Evolutionary conservation across 2,888 invertebrate genomes (phyloP).

Genomic region (Cantharis rufa): DNA sequence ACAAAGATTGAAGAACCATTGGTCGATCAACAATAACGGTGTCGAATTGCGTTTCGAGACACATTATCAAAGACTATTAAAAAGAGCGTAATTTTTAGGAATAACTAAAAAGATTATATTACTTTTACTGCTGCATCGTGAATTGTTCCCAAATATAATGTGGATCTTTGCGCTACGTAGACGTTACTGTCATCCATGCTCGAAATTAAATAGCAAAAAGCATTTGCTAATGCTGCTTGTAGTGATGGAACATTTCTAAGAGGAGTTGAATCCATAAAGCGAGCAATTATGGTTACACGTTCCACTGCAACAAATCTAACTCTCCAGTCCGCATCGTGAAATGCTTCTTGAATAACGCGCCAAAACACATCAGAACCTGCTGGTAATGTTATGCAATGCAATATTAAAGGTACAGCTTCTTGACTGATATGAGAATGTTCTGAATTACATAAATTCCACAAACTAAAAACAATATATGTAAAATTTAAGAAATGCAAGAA

Average conservation of each 20-base stretch:
- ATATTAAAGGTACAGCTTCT: constrained; percentile 86
- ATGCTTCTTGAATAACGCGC: constrained; percentile 92
- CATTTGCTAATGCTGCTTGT: constrained; percentile 92
- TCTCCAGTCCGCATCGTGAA: constrained; percentile 88
- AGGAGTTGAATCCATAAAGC: constrained; percentile 90
- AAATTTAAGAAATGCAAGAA: constrained; percentile 1
- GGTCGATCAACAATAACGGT: constrained; percentile 95
- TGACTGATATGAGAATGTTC: constrained; percentile 94
- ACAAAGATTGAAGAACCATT: constrained; percentile 92
- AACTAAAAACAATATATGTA: constrained; percentile 58
- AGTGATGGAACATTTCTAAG: constrained; percentile 80
- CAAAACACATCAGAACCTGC: constrained; percentile 96
- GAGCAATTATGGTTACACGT: constrained; percentile 87
- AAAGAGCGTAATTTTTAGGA: background rate
- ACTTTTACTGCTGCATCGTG: constrained; percentile 88
- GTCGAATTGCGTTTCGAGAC: constrained; percentile 98
- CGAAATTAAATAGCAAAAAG: constrained; percentile 94
- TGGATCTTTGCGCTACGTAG: constrained; percentile 91
- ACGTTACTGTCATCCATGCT: constrained; percentile 96
- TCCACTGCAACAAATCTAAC: constrained; percentile 94
- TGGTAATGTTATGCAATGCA: constrained; percentile 93
- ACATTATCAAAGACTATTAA: constrained; percentile 80
- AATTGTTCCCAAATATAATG: constrained; percentile 89
- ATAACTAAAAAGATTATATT: constrained; percentile 37
- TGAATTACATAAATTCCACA: constrained; percentile 92